Percentiles rank a stretch among this genome's conserved stretches.
Evolutionary conservation across 2,797 vertebrate species (phyloP).

Genomic region (Silurus aristotelis): DNA sequence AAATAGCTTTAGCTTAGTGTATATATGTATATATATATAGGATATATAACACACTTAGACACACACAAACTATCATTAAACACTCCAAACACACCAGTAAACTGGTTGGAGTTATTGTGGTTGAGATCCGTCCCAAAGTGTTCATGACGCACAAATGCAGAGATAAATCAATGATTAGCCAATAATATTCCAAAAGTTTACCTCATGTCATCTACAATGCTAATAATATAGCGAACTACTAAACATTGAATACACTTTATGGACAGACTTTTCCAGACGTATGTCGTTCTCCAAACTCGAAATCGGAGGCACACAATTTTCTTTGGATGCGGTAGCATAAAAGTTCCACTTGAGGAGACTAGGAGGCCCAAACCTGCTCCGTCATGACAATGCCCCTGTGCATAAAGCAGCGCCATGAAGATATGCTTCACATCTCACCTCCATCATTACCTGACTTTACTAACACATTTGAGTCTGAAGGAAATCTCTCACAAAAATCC

Average conservation of each 20-base stretch:
- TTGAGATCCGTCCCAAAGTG: not conserved
- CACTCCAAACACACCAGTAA: not conserved
- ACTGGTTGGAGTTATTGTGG: not conserved
- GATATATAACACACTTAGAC: not conserved
- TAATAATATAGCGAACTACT: not conserved
- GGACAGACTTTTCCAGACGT: not conserved
- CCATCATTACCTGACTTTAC: too few relatives aligned
- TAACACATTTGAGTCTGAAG: too few relatives aligned
- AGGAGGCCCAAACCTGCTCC: too few relatives aligned
- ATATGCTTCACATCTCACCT: too few relatives aligned
- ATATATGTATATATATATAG: not conserved
- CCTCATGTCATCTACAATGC: not conserved
- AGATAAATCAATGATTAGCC: not conserved
- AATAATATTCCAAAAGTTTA: not conserved
- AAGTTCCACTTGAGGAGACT: too few relatives aligned
- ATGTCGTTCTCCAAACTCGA: too few relatives aligned
- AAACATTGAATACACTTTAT: not conserved
- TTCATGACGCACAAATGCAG: not conserved
- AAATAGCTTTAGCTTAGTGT: slow-evolving; percentile 8
- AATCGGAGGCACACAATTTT: too few relatives aligned
- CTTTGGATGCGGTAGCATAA: too few relatives aligned
- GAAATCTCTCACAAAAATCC: too few relatives aligned
- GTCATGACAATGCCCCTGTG: too few relatives aligned
- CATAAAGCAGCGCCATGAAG: too few relatives aligned
- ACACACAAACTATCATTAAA: not conserved